A percentile compares a stretch with the other conserved stretches of the same genome.
These are phyloP conservation scores for Anadara kagoshimensis DNA, from an alignment of 1,140 invertebrate genomes.

Conservation along the genomic window DNA sequence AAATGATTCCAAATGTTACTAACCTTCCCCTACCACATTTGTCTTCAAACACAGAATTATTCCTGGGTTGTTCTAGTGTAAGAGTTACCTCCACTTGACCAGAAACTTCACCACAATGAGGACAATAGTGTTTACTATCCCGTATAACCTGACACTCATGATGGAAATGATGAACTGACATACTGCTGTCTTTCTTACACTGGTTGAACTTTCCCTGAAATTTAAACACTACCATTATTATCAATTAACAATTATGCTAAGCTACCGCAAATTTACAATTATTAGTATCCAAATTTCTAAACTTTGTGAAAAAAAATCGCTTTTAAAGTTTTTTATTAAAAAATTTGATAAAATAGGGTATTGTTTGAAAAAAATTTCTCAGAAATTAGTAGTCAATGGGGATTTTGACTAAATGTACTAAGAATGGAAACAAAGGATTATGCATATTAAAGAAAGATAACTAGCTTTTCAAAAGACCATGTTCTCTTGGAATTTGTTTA, in stretches of 20 bases:
- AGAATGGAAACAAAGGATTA: no score
- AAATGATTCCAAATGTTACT: background rate
- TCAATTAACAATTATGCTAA: background rate
- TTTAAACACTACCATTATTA: no score
- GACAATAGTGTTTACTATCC: constrained; percentile 79
- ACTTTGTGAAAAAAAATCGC: no score
- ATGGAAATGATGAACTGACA: constrained; percentile 82
- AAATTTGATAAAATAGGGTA: no score
- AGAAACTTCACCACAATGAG: constrained; percentile 84
- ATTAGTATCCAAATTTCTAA: background rate
- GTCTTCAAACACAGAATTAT: constrained; percentile 31
- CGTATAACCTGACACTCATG: constrained; percentile 81
- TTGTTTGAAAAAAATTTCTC: no score
- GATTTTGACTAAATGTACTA: no score
- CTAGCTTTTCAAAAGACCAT: no score
- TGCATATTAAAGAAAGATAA: no score
- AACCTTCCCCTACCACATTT: constrained; percentile 45
- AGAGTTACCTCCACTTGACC: constrained; percentile 78
- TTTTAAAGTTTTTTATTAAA: no score
- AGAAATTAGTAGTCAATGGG: no score
- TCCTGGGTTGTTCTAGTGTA: constrained; percentile 75
- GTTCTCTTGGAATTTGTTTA: no score
- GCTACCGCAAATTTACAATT: background rate
- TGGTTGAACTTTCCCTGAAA: constrained; percentile 82
- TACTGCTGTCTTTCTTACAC: constrained; percentile 76